Evolutionary conservation across 2,113 vertebrate genomes (phyloP).

Genomic region (Coptodon rendalli): DNA sequence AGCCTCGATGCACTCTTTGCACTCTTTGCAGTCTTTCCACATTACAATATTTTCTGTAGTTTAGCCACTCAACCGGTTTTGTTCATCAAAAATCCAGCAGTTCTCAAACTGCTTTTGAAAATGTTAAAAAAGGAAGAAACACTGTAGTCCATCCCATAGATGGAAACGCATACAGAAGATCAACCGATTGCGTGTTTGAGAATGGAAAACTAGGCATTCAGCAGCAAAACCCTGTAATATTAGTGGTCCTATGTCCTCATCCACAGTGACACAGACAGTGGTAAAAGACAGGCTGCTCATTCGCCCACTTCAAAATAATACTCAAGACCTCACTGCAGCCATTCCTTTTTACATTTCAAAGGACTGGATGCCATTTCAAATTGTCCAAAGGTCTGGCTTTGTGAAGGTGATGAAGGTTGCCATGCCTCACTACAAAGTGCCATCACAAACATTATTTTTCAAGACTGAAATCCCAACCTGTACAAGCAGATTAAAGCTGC

Average conservation of each 20-base stretch:
- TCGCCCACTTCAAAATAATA: background rate
- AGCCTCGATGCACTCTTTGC: background rate
- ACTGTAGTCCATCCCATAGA: background rate
- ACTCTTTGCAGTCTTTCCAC: background rate
- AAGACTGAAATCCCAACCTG: background rate
- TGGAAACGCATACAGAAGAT: background rate
- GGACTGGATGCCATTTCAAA: background rate
- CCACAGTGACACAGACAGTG: background rate
- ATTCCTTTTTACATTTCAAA: background rate
- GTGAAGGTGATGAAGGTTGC: background rate
- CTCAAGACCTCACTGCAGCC: background rate
- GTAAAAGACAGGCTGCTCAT: background rate
- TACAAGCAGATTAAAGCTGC: background rate
- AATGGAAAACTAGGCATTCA: background rate
- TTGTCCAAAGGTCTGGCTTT: background rate
- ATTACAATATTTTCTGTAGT: background rate
- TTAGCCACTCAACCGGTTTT: background rate
- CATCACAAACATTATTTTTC: background rate
- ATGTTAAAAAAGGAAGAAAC: background rate
- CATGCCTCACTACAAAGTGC: background rate
- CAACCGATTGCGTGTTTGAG: background rate
- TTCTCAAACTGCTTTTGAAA: background rate
- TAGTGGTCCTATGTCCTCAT: background rate
- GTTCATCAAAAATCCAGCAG: background rate
- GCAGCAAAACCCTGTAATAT: background rate